A percentile compares a stretch with the other conserved stretches of the same genome.
Conservation (phyloP, 2,797 vertebrate species). For the Eulemur mongoz region DNA sequence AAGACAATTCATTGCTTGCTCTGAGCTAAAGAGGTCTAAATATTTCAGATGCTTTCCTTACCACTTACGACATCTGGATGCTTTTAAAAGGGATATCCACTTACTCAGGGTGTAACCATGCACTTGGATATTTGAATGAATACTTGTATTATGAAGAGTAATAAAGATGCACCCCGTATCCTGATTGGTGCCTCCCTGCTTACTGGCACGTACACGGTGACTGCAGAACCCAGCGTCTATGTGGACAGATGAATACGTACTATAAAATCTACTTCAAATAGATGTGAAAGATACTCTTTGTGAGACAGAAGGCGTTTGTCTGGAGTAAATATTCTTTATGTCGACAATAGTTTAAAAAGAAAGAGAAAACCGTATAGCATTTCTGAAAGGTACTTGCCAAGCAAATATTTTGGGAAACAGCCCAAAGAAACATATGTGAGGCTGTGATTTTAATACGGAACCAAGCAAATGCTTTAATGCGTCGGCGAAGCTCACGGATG, state of each 20-base stretch:
- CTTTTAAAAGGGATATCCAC: conserved; percentile 35
- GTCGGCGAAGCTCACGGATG: background rate
- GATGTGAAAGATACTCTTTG: conserved; percentile 88
- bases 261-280: conserved; percentile 80
- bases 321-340: conserved; percentile 84
- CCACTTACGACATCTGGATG: background rate
- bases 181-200: background rate
- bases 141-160: background rate
- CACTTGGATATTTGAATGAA: background rate
- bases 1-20: background rate
- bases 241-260: background rate
- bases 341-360: conserved; percentile 2
- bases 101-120: background rate
- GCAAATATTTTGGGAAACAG: conserved; percentile 60
- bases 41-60: conserved; percentile 24
- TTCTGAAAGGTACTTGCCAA: conserved; percentile 61
- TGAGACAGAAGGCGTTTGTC: conserved; percentile 87
- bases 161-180: background rate
- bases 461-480: background rate
- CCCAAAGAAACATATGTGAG: background rate
- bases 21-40: background rate
- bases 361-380: conserved; percentile 46
- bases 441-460: background rate
- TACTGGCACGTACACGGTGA: conserved; percentile 5
- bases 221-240: background rate